phyloP scores from a whole-genome alignment of 2,113 vertebrate genomes.

The Oostethus manadensis region DNA sequence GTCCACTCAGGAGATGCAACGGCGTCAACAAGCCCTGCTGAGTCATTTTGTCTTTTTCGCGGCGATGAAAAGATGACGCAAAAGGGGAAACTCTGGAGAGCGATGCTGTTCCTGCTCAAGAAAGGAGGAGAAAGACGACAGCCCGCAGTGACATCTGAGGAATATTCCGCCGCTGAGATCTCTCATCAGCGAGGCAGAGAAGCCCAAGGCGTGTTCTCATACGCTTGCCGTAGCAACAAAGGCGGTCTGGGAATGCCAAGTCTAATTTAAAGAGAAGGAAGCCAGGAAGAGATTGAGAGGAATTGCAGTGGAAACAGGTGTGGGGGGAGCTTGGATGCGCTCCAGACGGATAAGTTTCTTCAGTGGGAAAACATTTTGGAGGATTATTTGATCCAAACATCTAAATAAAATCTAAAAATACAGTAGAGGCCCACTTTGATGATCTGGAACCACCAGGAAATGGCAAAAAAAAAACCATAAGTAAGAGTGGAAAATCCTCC shows the following conservation, averaged over 20 bases:
- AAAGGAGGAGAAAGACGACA: constrained; percentile 12
- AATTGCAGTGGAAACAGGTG: constrained; percentile 26
- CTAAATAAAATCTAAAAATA: too few relatives aligned
- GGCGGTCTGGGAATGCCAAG: constrained; percentile 34
- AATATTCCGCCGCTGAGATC: constrained; percentile 49
- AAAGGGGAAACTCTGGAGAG: constrained; percentile 36
- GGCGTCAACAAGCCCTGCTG: constrained; percentile 34
- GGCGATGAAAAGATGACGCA: constrained; percentile 29
- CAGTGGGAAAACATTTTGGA: constrained; percentile 7
- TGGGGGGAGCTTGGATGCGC: constrained; percentile 13
- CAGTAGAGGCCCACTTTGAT: too few relatives aligned
- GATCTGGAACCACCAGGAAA: too few relatives aligned
- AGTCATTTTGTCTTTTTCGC: constrained; percentile 28
- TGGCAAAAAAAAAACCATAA: too few relatives aligned
- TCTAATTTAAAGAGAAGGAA: constrained; percentile 43
- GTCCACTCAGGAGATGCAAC: constrained; percentile 35
- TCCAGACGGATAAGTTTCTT: constrained; percentile 4
- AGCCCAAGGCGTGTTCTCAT: constrained; percentile 44
- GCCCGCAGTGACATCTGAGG: constrained; percentile 50
- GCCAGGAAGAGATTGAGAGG: constrained; percentile 39
- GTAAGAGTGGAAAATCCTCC: too few relatives aligned
- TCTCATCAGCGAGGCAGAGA: constrained; percentile 45
- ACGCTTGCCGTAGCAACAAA: constrained; percentile 41
- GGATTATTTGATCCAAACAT: constrained; percentile 11
- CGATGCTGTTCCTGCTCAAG: constrained; percentile 14